Percentiles rank a stretch among this genome's conserved stretches.
Evolutionary conservation across 2,888 invertebrate genomes (phyloP).

Genomic region (Tipula unca): DNA sequence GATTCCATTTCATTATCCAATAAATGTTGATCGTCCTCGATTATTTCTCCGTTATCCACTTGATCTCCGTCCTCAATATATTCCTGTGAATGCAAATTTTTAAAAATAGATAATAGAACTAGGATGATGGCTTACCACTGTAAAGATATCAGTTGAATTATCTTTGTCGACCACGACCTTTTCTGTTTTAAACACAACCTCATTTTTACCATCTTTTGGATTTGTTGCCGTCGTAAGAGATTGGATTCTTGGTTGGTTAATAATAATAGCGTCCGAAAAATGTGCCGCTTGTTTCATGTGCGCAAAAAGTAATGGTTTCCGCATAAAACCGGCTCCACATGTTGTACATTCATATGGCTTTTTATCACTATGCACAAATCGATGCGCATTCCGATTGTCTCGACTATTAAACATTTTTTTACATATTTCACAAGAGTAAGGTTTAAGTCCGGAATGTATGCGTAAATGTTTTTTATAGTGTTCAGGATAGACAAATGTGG

Average conservation of each 20-base stretch:
- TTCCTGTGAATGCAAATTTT: not conserved
- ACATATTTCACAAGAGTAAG: slow-evolving; percentile 70
- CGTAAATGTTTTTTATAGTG: slow-evolving; percentile 72
- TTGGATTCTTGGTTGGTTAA: slow-evolving; percentile 70
- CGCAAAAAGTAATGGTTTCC: slow-evolving; percentile 66
- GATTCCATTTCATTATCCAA: not conserved
- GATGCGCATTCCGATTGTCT: slow-evolving; percentile 76
- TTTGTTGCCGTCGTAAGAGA: slow-evolving; percentile 37
- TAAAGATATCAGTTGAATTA: not conserved
- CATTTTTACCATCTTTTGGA: not conserved
- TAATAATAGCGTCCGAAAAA: slow-evolving; percentile 69
- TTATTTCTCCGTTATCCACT: not conserved
- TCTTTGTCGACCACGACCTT: not conserved
- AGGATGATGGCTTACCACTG: not conserved
- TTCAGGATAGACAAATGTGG: slow-evolving; percentile 74
- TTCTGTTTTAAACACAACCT: slow-evolving; percentile 9
- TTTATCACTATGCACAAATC: slow-evolving; percentile 77
- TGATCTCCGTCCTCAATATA: not conserved
- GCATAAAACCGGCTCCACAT: slow-evolving; percentile 76
- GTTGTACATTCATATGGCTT: slow-evolving; percentile 78
- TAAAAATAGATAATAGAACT: not conserved
- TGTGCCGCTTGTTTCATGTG: slow-evolving; percentile 61
- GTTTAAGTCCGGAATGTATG: slow-evolving; percentile 70
- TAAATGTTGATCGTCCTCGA: not conserved
- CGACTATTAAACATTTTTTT: slow-evolving; percentile 76